Conservation (phyloP, 2,113 vertebrate genomes). For the Narcine bancroftii region DNA sequence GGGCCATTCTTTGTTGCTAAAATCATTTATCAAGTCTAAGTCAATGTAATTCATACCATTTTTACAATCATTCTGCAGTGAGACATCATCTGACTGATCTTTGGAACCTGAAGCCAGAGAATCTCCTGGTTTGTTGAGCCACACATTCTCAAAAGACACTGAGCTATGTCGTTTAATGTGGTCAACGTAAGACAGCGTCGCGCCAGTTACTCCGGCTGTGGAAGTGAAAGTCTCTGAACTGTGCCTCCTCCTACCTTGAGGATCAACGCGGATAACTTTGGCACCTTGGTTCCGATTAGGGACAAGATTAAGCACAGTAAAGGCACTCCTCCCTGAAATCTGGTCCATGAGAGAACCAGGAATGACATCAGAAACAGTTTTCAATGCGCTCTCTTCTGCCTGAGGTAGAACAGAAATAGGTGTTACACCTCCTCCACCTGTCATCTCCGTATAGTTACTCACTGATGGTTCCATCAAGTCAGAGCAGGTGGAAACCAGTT, state of each 20-base stretch:
- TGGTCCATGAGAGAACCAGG: slow-evolving; percentile 42
- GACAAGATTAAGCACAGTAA: slow-evolving; percentile 62
- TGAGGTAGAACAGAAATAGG: slow-evolving; percentile 40
- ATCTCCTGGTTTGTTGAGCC: slow-evolving; percentile 60
- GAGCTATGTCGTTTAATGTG: slow-evolving; percentile 73
- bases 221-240: slow-evolving; percentile 76
- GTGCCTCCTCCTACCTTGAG: slow-evolving; percentile 67
- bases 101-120: slow-evolving; percentile 40
- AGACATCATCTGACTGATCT: slow-evolving; percentile 38
- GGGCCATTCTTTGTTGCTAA: slow-evolving; percentile 49
- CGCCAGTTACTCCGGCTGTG: slow-evolving; percentile 48
- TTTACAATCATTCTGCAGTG: slow-evolving; percentile 48
- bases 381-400: slow-evolving; percentile 27
- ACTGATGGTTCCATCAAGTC: slow-evolving; percentile 46
- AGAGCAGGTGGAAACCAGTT: slow-evolving; percentile 48
- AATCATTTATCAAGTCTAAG: slow-evolving; percentile 70
- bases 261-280: slow-evolving; percentile 72
- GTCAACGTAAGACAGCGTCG: slow-evolving; percentile 45
- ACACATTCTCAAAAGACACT: slow-evolving; percentile 76
- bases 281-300: slow-evolving; percentile 64
- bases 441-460: slow-evolving; percentile 54
- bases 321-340: slow-evolving; percentile 55
- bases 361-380: neutral
- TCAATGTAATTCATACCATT: slow-evolving; percentile 80
- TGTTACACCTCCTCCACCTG: slow-evolving; percentile 44